These are phyloP conservation scores for Siderastrea siderea DNA, from an alignment of 92 coral and sea anemone genomes.

Conservation along the genomic window DNA sequence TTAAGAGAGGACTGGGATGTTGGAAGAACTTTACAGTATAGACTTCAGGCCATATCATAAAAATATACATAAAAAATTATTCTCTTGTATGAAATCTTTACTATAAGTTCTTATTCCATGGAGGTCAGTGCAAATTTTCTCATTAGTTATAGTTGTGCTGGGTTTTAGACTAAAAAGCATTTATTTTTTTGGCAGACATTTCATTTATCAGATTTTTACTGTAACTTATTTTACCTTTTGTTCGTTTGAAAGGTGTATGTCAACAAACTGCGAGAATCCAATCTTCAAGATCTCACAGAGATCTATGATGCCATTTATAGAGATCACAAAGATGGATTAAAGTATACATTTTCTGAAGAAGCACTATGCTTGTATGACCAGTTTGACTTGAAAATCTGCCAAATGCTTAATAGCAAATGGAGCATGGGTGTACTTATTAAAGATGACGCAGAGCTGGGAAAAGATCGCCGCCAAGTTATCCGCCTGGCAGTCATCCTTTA, in stretches of 20 bases:
- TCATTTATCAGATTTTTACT: too few relatives aligned
- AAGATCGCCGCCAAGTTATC: conserved; percentile 66
- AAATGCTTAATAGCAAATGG: conserved; percentile 61
- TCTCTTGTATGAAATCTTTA: too few relatives aligned
- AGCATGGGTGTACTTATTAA: conserved; percentile 30
- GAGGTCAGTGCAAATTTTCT: too few relatives aligned
- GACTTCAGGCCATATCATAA: too few relatives aligned
- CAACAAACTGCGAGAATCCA: conserved; percentile 47
- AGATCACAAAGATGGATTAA: conserved; percentile 62
- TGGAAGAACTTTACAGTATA: too few relatives aligned
- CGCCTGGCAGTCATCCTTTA: conserved; percentile 66
- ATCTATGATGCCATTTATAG: conserved; percentile 63
- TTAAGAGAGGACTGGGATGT: too few relatives aligned
- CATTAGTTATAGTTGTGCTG: too few relatives aligned
- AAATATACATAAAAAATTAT: too few relatives aligned
- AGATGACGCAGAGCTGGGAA: conserved; percentile 63
- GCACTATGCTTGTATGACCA: conserved; percentile 55
- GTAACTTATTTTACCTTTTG: not conserved
- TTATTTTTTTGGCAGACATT: too few relatives aligned
- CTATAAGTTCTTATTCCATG: too few relatives aligned
- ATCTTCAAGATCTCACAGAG: conserved; percentile 60
- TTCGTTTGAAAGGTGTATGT: conserved; percentile 14
- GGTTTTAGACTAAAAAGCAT: too few relatives aligned
- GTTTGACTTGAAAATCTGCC: conserved; percentile 53
- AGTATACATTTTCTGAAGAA: conserved; percentile 56